Percentiles rank a stretch among this genome's conserved stretches.
Evolutionary conservation across 2,113 vertebrate genomes (phyloP).

Genomic region (Microtus oregoni): DNA sequence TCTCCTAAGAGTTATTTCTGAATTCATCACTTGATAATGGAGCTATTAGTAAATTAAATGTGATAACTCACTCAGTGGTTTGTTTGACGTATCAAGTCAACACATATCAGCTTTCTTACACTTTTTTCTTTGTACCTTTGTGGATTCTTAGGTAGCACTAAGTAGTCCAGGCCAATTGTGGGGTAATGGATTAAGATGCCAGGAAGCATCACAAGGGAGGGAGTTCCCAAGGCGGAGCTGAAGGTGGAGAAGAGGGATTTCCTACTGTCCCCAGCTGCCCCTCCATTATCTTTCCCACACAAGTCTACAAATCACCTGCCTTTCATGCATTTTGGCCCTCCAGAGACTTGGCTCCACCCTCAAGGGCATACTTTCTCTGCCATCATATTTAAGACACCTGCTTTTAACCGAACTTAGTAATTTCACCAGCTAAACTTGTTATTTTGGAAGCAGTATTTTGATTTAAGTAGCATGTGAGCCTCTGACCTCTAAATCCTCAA

Average conservation of each 20-base stretch:
- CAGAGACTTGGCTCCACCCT: background rate
- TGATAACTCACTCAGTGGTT: background rate
- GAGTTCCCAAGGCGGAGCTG: background rate
- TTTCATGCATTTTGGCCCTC: background rate
- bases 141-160: background rate
- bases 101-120: background rate
- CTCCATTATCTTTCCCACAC: background rate
- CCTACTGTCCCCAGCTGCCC: too few relatives aligned
- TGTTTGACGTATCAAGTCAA: background rate
- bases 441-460: too few relatives aligned
- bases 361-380: background rate
- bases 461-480: too few relatives aligned
- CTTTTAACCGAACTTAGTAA: conserved; percentile 21
- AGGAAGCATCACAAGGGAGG: background rate
- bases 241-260: background rate
- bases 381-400: background rate
- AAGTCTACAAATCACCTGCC: background rate
- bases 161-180: background rate
- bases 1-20: background rate
- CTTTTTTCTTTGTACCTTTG: background rate
- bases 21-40: background rate
- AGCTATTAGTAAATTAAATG: background rate
- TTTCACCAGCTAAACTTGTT: too few relatives aligned
- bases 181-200: background rate
- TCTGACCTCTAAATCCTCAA: too few relatives aligned